Evolutionary conservation across 2,113 vertebrate species (phyloP), one percentile per base, ranked within the genome.

Genomic region (Elgaria multicarinata): DNA sequence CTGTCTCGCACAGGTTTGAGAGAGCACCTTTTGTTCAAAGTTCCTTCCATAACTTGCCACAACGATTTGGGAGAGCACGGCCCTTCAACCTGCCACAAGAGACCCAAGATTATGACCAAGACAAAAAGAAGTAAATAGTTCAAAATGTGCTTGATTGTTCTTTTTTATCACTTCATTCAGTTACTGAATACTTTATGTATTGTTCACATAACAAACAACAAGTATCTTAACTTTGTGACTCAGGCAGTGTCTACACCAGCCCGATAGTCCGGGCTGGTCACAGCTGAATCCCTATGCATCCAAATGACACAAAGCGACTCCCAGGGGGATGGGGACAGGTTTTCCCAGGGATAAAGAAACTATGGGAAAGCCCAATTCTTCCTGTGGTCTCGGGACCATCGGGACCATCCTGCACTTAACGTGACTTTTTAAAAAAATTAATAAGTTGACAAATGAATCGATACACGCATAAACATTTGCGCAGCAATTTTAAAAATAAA

Each of bases 1-100:
- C 96, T 80, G 91, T 95, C 78, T 89, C 96, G 78, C 91, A 95
- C 33, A 96, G 96, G 75, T 94, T 93, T 93, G 96, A 93, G 44
- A 96, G 97, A 94, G 81, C 93, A 92, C 89, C 94, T 20, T 13
- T 64, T 80, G 31, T 88, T 80, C 94, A 86, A 92, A 87, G 91
- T 75, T 85, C 75, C 81, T 67, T 94, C 44, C 92, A 89, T 64
- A 94, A 93, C 89, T 89, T 96, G 39, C 94, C 97, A 75, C 96
- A 95, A 88, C 92, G 84, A 69, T 95, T 96, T 93, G 94, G 85
- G 53, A 95, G 94, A 84, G 94, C 95, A 16, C 66, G 92, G 46
- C 36, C 91, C 53, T 28, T 88, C 89, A 85, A 7, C 46, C 91
- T 93, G 36, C 72, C 86, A 88, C 90, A 28, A 93, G 95, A 95